phyloP scores from a whole-genome alignment of 2,797 vertebrate species.

The Australoheros facetus region DNA sequence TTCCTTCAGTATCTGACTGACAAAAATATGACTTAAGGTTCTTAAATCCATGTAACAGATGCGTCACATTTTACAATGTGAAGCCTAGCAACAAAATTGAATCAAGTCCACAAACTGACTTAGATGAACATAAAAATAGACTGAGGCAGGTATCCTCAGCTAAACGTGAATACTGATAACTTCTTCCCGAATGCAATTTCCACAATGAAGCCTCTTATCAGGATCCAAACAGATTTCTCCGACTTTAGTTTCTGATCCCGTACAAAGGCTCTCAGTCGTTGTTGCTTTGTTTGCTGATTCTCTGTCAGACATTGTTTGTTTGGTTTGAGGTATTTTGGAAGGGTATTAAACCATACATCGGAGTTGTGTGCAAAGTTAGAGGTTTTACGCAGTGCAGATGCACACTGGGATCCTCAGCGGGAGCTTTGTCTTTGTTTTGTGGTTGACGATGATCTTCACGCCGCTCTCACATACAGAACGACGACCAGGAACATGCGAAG shows the following conservation, averaged over 20 bases:
- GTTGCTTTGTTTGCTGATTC: conserved; percentile 73
- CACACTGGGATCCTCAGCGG: conserved; percentile 47
- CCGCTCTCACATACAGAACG: conserved; percentile 49
- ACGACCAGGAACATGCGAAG: conserved; percentile 31
- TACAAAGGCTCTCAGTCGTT: conserved; percentile 62
- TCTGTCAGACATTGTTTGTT: conserved; percentile 76
- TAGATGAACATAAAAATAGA: conserved; percentile 64
- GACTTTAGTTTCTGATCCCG: conserved; percentile 68
- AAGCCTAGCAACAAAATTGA: conserved; percentile 36
- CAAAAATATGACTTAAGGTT: neutral
- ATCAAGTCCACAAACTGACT: conserved; percentile 58
- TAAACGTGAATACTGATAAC: conserved; percentile 57
- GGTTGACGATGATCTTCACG: conserved; percentile 66
- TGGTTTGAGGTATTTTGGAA: conserved; percentile 69
- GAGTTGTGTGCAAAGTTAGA: conserved; percentile 62
- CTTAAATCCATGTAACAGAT: neutral
- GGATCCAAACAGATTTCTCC: conserved; percentile 74
- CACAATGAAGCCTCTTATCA: conserved; percentile 78
- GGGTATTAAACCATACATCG: conserved; percentile 73
- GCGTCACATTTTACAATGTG: conserved; percentile 14
- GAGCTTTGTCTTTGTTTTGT: conserved; percentile 70
- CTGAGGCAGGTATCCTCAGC: conserved; percentile 41
- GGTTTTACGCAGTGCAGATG: conserved; percentile 54
- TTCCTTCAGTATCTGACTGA: neutral
- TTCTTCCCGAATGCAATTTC: conserved; percentile 53